Conservation (phyloP, 2,797 vertebrate species). For the Onychomys torridus region DNA sequence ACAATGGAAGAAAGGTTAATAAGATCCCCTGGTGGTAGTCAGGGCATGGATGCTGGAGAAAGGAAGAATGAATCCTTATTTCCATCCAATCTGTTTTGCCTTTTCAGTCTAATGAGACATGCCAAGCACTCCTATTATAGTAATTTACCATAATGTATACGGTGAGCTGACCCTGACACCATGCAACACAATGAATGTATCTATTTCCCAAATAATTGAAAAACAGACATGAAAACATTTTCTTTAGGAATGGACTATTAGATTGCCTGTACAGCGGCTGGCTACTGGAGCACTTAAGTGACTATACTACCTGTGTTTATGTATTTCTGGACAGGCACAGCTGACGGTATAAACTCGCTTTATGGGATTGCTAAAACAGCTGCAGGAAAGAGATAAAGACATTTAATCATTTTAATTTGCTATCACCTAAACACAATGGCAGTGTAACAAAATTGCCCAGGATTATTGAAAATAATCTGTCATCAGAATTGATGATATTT, state of each 20-base stretch:
- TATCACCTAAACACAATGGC: conserved; percentile 62
- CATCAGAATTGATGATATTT: conserved; percentile 69
- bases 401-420: conserved; percentile 80
- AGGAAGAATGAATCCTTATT: conserved; percentile 74
- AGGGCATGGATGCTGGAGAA: conserved; percentile 50
- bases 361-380: conserved; percentile 74
- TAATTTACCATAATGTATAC: conserved; percentile 76
- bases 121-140: conserved; percentile 76
- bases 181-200: conserved; percentile 38
- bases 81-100: conserved; percentile 73
- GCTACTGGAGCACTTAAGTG: conserved; percentile 36
- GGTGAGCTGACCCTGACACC: conserved; percentile 9
- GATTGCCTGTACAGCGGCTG: conserved; percentile 31
- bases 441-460: conserved; percentile 67
- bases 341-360: conserved; percentile 70
- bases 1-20: conserved; percentile 74
- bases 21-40: conserved; percentile 68
- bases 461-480: conserved; percentile 81
- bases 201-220: conserved; percentile 76
- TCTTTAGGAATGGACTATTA: conserved; percentile 65
- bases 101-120: conserved; percentile 70
- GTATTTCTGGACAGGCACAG: conserved; percentile 64
- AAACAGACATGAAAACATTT: conserved; percentile 62
- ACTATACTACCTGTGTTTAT: conserved; percentile 59
- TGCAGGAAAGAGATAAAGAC: conserved; percentile 81